Conservation (phyloP, 2,888 invertebrate species). For the Leptinotarsa peninsularis region DNA sequence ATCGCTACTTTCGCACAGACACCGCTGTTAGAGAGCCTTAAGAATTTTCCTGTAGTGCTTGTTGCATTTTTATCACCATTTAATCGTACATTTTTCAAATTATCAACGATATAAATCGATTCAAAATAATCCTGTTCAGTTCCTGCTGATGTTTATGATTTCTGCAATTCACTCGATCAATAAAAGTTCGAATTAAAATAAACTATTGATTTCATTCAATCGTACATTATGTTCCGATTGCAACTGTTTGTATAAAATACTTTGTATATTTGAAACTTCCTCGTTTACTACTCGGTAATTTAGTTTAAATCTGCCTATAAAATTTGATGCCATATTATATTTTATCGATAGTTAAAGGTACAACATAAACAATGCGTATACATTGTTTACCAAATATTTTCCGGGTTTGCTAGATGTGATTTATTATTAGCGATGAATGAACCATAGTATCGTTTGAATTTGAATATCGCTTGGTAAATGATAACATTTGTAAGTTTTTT, state of each 20-base stretch:
- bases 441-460: neutral
- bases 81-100: neutral
- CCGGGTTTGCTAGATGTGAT: slow-evolving; percentile 27
- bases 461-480: neutral
- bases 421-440: slow-evolving; percentile 4
- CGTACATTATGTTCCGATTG: slow-evolving; percentile 7
- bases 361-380: slow-evolving; percentile 32
- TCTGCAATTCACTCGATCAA: slow-evolving; percentile 28
- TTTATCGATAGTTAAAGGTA: slow-evolving; percentile 52
- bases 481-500: too few species aligned
- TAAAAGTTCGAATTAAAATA: slow-evolving; percentile 29
- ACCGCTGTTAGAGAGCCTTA: too few species aligned
- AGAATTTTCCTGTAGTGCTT: too few species aligned
- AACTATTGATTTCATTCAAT: slow-evolving; percentile 28
- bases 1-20: too few species aligned
- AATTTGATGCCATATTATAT: slow-evolving; percentile 53
- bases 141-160: slow-evolving; percentile 26
- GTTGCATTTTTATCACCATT: too few species aligned
- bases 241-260: slow-evolving; percentile 43
- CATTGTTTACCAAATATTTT: slow-evolving; percentile 32
- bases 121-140: neutral
- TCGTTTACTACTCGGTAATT: slow-evolving; percentile 44
- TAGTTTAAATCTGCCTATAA: slow-evolving; percentile 48
- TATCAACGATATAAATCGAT: neutral
- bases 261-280: slow-evolving; percentile 46